Evolutionary conservation across 2,888 invertebrate genomes (phyloP).

Genomic region (Sclerodermus sp.): DNA sequence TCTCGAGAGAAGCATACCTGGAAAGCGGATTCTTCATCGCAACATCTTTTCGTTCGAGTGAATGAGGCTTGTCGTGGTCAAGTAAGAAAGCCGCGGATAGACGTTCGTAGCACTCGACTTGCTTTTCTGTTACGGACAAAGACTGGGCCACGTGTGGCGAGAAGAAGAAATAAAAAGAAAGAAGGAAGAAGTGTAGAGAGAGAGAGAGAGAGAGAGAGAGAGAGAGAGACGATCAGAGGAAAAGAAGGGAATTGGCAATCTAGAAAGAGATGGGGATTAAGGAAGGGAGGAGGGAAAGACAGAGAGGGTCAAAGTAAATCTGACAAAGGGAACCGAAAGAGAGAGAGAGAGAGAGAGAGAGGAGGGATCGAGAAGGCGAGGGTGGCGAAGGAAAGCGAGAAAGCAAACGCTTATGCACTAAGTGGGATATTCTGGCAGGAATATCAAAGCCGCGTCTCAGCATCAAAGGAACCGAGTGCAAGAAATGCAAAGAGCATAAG

Average conservation of each 20-base stretch:
- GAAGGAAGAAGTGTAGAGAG: slow-evolving; percentile 2
- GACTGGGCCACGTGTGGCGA: slow-evolving; percentile 12
- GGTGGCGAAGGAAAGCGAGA: slow-evolving; percentile 9
- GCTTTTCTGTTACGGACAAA: slow-evolving; percentile 21
- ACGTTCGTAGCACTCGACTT: slow-evolving; percentile 17
- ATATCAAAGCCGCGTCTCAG: slow-evolving; percentile 49
- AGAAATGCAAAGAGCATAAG: slow-evolving; percentile 15
- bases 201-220: slow-evolving; percentile 6
- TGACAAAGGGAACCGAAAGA: too few species aligned
- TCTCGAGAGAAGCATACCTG: too few species aligned
- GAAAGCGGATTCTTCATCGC: too few species aligned
- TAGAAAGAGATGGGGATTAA: slow-evolving; percentile 1
- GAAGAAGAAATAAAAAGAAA: slow-evolving; percentile 5
- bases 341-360: too few species aligned
- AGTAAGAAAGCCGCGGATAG: slow-evolving; percentile 4
- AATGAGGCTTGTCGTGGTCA: too few species aligned
- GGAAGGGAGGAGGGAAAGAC: slow-evolving; percentile 5
- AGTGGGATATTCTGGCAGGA: slow-evolving; percentile 51
- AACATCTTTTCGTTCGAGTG: too few species aligned
- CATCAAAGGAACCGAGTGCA: slow-evolving; percentile 41
- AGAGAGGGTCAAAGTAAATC: too few species aligned
- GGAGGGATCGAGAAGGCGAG: too few species aligned
- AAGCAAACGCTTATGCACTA: slow-evolving; percentile 24
- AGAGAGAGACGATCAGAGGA: not conserved
- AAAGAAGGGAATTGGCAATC: not conserved